Evolutionary conservation across 2,888 invertebrate species (phyloP), one percentile per base, ranked within the genome.

Genomic region (Malthinus seriepunctatus): DNA sequence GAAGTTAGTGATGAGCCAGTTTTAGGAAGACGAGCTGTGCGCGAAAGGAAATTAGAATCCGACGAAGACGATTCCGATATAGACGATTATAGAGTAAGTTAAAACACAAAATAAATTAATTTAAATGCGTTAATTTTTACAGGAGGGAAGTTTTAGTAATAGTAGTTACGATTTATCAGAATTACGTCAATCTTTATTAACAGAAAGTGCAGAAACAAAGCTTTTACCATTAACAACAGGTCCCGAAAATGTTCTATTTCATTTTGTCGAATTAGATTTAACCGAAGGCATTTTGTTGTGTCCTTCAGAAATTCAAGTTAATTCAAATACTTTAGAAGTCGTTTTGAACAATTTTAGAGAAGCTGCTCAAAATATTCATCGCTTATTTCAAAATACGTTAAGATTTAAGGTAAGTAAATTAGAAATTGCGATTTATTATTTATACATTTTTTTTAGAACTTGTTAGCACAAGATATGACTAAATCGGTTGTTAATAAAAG

Each of bases 31-130:
- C 76, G 86, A 65, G 87, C 86, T 1, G 85, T 85, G 12, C 78
- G 86, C 58, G 87, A 88, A 68, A 77, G 74, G 58, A 79, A 77
- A 39, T 77, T 77, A 60, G 85, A 86, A 57, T 88, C 87, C 0
- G 87, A 88, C 11, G 89, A 89, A 3, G 89, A 89, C 0, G 89
- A 88, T 65, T 89, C 89, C 0, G 92, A 91, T 75, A 87, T 89
- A 81, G 90, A 90, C 61, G 86, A 83, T 67, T 85, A 81, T 64
- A 78, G 78, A 69, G 83, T 86, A 80, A 79, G 80, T 81, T 65
- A 51, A 46, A 34, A 39, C 15, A 46, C 23, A 23, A 23, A 3
- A 23, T 23, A 23, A 23, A 23, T 23, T 1, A 12, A 37, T 23
- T 11, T 32, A 54, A 2, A 35, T 32, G 12, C 35, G 11, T 45